Evolutionary conservation across 2,113 vertebrate genomes (phyloP).

Genomic region (Lepus europaeus): DNA sequence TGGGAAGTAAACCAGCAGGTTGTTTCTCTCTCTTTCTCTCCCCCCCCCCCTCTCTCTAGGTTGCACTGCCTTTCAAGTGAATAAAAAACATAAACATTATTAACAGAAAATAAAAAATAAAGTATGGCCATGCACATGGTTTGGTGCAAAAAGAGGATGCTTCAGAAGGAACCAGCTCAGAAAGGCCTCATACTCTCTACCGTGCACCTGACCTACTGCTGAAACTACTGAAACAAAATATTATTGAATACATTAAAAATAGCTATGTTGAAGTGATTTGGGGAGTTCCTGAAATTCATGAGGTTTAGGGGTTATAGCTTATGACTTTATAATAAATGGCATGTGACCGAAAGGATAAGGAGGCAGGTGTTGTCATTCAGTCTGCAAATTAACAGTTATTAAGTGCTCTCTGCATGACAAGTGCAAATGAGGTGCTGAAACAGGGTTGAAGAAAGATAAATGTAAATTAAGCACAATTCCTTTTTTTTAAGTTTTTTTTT

Average conservation of each 20-base stretch:
- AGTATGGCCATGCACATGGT: neutral
- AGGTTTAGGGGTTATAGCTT: neutral
- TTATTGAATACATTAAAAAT: constrained; percentile 2
- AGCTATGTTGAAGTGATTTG: neutral
- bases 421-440: neutral
- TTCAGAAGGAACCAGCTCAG: neutral
- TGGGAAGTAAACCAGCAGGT: too few species aligned
- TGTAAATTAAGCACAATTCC: neutral
- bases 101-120: too few species aligned
- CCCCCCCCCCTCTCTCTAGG: too few species aligned
- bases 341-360: neutral
- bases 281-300: neutral
- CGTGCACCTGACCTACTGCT: neutral
- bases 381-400: constrained; percentile 6
- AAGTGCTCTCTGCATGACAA: neutral
- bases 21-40: too few species aligned
- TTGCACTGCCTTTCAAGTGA: too few species aligned
- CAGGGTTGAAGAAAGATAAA: neutral
- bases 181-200: neutral
- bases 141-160: neutral
- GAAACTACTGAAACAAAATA: neutral
- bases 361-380: neutral
- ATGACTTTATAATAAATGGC: neutral
- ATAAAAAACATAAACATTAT: too few species aligned
- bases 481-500: too few species aligned